Evolutionary conservation across 2,888 invertebrate genomes (phyloP).

Genomic region (Drosophila anceps): DNA sequence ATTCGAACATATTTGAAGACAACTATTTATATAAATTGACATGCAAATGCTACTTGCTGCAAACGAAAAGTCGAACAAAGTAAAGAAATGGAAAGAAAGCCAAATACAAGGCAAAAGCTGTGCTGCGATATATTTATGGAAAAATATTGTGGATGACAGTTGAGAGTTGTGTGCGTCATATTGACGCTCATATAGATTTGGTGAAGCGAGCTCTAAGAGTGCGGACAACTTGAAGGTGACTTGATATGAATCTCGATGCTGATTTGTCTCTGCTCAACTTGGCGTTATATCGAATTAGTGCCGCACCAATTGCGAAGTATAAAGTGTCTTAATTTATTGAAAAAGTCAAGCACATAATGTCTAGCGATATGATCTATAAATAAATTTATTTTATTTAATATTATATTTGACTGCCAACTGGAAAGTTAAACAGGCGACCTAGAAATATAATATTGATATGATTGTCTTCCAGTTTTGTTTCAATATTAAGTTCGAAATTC

Average conservation of each 20-base stretch:
- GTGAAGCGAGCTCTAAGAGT: slow-evolving; percentile 9
- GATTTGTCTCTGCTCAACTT: neutral
- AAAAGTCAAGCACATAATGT: neutral
- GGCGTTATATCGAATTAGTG: slow-evolving; percentile 3
- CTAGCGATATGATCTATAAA: neutral
- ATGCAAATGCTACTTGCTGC: slow-evolving; percentile 32
- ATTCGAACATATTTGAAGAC: slow-evolving; percentile 3
- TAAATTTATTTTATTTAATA: neutral
- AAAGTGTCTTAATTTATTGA: neutral
- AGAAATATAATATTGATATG: neutral
- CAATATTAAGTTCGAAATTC: too few relatives aligned
- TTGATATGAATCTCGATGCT: slow-evolving; percentile 22
- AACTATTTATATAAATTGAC: slow-evolving; percentile 21
- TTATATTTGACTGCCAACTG: neutral
- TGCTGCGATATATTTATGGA: slow-evolving; percentile 15
- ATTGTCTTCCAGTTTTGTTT: neutral
- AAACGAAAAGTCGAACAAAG: slow-evolving; percentile 7
- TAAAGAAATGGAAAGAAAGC: neutral
- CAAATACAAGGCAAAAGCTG: neutral
- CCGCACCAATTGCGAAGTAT: neutral
- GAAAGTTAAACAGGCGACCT: neutral
- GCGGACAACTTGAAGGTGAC: slow-evolving; percentile 19
- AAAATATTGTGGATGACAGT: slow-evolving; percentile 13
- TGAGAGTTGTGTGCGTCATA: slow-evolving; percentile 10
- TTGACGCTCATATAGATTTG: slow-evolving; percentile 18